Conservation (phyloP, 1,140 invertebrate species). For the Anthonomus grandis region DNA sequence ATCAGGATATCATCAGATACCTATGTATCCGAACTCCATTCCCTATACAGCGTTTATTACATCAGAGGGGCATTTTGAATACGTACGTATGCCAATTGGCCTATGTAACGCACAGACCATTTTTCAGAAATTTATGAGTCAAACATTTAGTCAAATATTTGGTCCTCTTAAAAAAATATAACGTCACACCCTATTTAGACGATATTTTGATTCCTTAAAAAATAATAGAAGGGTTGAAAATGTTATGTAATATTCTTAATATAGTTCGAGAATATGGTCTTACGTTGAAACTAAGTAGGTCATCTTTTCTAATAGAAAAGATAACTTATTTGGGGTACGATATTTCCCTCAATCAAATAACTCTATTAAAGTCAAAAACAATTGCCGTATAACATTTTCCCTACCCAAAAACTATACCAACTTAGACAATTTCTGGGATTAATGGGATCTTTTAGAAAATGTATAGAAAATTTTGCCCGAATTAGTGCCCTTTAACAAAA, state of each 20-base stretch:
- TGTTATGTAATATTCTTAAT: slow-evolving; percentile 38
- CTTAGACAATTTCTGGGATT: slow-evolving; percentile 6
- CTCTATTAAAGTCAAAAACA: not conserved
- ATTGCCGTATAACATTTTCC: slow-evolving; percentile 4
- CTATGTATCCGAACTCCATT: not conserved
- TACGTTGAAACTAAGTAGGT: too few species aligned
- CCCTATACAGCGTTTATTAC: too few species aligned
- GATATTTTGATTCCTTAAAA: slow-evolving; percentile 47
- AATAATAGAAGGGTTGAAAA: slow-evolving; percentile 42
- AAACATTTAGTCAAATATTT: not conserved
- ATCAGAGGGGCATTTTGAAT: not conserved
- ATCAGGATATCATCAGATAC: too few species aligned
- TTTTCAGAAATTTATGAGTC: slow-evolving; percentile 22
- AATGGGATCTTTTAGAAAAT: slow-evolving; percentile 6
- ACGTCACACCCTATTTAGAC: slow-evolving; percentile 40
- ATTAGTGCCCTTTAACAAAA: not conserved
- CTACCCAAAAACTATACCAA: not conserved
- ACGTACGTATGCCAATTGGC: not conserved
- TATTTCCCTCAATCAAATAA: not conserved
- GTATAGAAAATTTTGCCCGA: slow-evolving; percentile 6
- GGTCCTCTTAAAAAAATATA: not conserved
- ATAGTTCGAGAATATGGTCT: not conserved
- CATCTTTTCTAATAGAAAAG: too few species aligned
- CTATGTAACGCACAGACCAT: not conserved
- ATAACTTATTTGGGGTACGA: slow-evolving; percentile 3